Evolutionary conservation across 2,113 vertebrate genomes (phyloP), one percentile per base, ranked within the genome.

Genomic region (Pelecanoides urinatrix): DNA sequence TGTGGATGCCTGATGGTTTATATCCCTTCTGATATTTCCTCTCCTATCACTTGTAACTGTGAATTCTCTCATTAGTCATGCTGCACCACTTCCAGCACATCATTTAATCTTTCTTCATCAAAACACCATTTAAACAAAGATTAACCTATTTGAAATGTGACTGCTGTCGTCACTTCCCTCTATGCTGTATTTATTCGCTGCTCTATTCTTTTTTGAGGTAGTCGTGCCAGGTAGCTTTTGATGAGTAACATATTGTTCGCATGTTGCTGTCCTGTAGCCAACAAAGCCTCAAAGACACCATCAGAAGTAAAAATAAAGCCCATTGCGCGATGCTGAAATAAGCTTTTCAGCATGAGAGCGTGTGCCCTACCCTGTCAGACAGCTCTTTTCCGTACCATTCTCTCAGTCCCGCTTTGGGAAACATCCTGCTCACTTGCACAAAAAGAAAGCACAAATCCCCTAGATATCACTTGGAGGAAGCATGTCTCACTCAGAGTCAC

Each of bases 11-110:
- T 79, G 66, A 74, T 73, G 30, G 45, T 87, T 97, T 94, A 66
- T 63, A 83, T 91, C 55, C 58, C 58, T 76, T 82, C 62, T 90
- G 68, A 61, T 91, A 88, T 70, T 86, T 95, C 78, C 55, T 87
- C 45, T 78, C 19, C 40, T 82, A 87, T 87, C 80, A 42, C 26
- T 82, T 91, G 27, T 4, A 95, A 47, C 52, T 90, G 73, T 75
- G 70, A 87, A 95, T 92, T 65, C 74, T 93, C 74, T 88, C 72
- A 82, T 96, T 95, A 97, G 84, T 96, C 84, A 90, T 74, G 44
- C 77, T 79, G 67, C 32, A 90, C 26, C 77, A 80, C 72, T 95
- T 96, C 90, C 92, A 96, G 93, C 36, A 96, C 65, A 88, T 88
- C 44, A 77, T 90, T 95, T 92, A 96, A 82, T 86, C 75, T 76